phyloP scores from a whole-genome alignment of 1,140 invertebrate species.

The Drosophila parvula region DNA sequence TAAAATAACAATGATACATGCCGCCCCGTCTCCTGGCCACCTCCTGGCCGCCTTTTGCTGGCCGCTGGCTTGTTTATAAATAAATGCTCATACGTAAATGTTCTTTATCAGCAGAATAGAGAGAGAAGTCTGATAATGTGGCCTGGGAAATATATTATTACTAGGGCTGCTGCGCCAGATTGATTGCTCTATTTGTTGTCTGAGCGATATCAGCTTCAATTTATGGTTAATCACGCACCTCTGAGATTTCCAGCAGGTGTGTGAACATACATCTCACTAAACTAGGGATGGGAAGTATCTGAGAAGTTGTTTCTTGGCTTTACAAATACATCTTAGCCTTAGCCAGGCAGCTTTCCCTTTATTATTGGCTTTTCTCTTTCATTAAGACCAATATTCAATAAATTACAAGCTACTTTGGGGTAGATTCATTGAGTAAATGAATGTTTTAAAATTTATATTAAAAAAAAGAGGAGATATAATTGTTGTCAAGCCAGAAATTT shows the following conservation, averaged over 20 bases:
- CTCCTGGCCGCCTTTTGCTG: constrained; percentile 23
- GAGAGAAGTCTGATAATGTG: constrained; percentile 31
- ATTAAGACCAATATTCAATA: background rate
- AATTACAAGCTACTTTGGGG: background rate
- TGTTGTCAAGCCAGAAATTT: too few relatives aligned
- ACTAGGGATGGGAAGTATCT: background rate
- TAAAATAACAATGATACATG: constrained; percentile 82
- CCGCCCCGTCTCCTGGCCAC: constrained; percentile 16
- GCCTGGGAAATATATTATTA: constrained; percentile 36
- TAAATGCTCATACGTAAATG: constrained; percentile 81
- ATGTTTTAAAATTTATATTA: background rate
- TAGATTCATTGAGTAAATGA: too few relatives aligned
- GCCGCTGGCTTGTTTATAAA: constrained; percentile 77
- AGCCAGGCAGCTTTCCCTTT: background rate
- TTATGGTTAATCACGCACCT: background rate
- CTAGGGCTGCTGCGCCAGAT: constrained; percentile 24
- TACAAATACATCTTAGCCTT: background rate
- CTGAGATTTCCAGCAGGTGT: constrained; percentile 2
- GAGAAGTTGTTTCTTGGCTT: background rate
- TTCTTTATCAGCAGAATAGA: constrained; percentile 60
- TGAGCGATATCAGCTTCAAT: constrained; percentile 11
- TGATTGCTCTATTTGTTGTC: constrained; percentile 49
- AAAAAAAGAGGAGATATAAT: background rate
- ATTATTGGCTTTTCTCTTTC: background rate
- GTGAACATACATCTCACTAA: background rate